A percentile compares a stretch with the other conserved stretches of the same genome.
Conservation (phyloP, 2,797 vertebrate genomes). For the Poecilia gillii region DNA sequence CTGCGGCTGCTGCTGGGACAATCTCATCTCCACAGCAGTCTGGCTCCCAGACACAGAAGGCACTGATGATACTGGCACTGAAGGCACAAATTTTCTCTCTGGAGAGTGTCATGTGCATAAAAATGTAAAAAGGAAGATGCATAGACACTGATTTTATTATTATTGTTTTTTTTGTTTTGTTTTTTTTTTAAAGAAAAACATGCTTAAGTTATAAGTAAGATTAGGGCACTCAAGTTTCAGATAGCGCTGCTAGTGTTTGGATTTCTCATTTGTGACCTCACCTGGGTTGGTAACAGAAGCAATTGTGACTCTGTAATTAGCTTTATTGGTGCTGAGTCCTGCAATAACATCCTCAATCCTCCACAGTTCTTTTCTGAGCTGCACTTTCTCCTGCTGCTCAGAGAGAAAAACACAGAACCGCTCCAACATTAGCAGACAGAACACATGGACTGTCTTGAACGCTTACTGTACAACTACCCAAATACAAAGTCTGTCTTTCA, state of each 20-base stretch:
- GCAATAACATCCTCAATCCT: slow-evolving; percentile 96
- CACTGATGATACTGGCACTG: slow-evolving; percentile 88
- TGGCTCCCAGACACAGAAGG: slow-evolving; percentile 88
- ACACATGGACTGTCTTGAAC: slow-evolving; percentile 1
- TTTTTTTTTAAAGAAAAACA: slow-evolving; percentile 23
- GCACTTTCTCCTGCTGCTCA: slow-evolving; percentile 87
- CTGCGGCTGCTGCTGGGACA: slow-evolving; percentile 66
- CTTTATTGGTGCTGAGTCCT: slow-evolving; percentile 94
- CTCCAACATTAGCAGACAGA: not conserved
- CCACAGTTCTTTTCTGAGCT: slow-evolving; percentile 97
- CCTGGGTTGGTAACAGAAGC: slow-evolving; percentile 97
- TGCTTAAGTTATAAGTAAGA: slow-evolving; percentile 31
- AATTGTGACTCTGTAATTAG: slow-evolving; percentile 94
- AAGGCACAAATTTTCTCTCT: slow-evolving; percentile 99
- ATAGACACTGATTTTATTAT: slow-evolving; percentile 38
- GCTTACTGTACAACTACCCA: not conserved
- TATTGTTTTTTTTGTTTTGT: too few species aligned
- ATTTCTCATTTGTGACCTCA: slow-evolving; percentile 49
- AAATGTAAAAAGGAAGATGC: slow-evolving; percentile 41
- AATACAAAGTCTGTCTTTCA: not conserved
- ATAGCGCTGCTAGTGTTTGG: not conserved
- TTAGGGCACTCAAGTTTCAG: slow-evolving; percentile 8
- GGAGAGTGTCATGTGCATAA: slow-evolving; percentile 48
- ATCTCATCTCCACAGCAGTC: slow-evolving; percentile 82
- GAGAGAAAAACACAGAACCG: slow-evolving; percentile 41